These are phyloP conservation scores for Anguilla megastoma DNA, from an alignment of 2,797 vertebrate genomes.

Conservation along the genomic window DNA sequence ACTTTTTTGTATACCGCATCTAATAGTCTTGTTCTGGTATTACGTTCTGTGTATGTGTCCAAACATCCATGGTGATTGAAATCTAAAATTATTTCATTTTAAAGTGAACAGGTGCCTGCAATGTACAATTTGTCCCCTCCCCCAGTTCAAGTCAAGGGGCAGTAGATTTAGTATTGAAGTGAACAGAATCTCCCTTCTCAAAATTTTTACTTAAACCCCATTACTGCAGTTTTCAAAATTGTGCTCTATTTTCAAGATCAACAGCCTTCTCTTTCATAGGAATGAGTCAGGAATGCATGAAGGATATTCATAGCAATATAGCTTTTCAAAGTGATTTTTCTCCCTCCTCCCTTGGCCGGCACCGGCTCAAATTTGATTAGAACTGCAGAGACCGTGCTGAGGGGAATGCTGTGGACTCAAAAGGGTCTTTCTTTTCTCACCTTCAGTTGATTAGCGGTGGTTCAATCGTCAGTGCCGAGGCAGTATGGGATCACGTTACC, in stretches of 20 bases:
- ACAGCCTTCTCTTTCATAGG: slow-evolving; percentile 19
- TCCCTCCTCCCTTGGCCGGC: not conserved
- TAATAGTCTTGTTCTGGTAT: not conserved
- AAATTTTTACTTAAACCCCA: not conserved
- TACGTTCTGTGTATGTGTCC: slow-evolving; percentile 12
- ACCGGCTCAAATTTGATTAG: not conserved
- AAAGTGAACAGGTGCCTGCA: not conserved
- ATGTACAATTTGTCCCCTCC: not conserved
- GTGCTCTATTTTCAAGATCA: not conserved
- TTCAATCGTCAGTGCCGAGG: slow-evolving; percentile 98
- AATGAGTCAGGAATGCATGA: slow-evolving; percentile 8
- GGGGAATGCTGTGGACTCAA: slow-evolving; percentile 18
- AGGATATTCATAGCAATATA: slow-evolving; percentile 2
- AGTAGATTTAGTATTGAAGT: not conserved
- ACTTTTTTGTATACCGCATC: not conserved
- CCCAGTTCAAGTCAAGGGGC: not conserved
- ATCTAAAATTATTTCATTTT: not conserved
- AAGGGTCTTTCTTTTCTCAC: slow-evolving; percentile 24
- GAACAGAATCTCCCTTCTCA: not conserved
- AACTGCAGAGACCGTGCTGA: not conserved
- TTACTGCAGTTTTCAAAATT: not conserved
- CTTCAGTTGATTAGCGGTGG: slow-evolving; percentile 90
- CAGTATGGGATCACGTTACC: slow-evolving; percentile 99
- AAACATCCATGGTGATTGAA: slow-evolving; percentile 13
- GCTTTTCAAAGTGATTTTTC: not conserved